Conservation (phyloP, 2,113 vertebrate species). For the Macquaria australasica region DNA sequence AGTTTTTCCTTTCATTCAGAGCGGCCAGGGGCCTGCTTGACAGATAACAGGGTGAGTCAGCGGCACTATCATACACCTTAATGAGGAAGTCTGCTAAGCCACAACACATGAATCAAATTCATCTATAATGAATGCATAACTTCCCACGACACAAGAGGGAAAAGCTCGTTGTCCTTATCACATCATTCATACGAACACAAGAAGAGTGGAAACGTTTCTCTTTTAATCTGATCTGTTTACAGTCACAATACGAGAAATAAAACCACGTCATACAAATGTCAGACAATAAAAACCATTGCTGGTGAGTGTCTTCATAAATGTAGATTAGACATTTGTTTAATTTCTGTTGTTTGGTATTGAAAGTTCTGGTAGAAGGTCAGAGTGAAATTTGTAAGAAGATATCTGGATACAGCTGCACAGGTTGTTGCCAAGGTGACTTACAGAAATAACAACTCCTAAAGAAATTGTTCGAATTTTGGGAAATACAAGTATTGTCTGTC, state of each 20-base stretch:
- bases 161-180: slow-evolving; percentile 30
- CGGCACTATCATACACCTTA: slow-evolving; percentile 39
- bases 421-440: not conserved
- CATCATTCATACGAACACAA: not conserved
- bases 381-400: not conserved
- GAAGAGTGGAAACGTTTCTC: slow-evolving; percentile 31
- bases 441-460: not conserved
- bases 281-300: not conserved
- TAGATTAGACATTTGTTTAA: slow-evolving; percentile 1
- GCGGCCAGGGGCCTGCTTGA: slow-evolving; percentile 60
- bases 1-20: slow-evolving; percentile 69
- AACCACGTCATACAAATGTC: not conserved
- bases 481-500: not conserved
- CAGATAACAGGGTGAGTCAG: slow-evolving; percentile 76
- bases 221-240: slow-evolving; percentile 33
- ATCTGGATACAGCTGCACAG: no score
- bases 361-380: not conserved
- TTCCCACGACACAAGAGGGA: slow-evolving; percentile 38
- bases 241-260: not conserved
- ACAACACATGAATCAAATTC: slow-evolving; percentile 38
- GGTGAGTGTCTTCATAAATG: not conserved
- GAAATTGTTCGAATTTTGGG: not conserved
- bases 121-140: slow-evolving; percentile 45
- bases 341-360: not conserved
- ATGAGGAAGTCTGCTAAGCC: slow-evolving; percentile 67